phyloP scores from a whole-genome alignment of 2,888 invertebrate genomes.

The Coenonympha arcania region DNA sequence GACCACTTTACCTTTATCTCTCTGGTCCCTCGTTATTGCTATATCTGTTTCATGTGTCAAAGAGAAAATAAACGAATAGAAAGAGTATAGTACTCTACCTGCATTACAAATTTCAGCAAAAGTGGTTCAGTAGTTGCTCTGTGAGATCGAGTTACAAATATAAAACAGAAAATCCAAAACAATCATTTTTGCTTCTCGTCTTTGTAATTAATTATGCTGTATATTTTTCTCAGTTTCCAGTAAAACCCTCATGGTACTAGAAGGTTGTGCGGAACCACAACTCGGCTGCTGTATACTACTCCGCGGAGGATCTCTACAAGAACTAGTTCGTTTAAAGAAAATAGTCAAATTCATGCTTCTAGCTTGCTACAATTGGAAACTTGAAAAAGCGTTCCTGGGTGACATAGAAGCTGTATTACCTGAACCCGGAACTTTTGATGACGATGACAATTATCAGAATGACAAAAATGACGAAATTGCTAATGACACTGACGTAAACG shows the following conservation, averaged over 20 bases:
- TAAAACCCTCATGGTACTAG: slow-evolving; percentile 95
- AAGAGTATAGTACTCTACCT: too few relatives aligned
- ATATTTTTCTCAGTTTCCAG: slow-evolving; percentile 62
- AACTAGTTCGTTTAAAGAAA: slow-evolving; percentile 86
- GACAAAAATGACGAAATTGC: slow-evolving; percentile 15
- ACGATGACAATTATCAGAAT: slow-evolving; percentile 34
- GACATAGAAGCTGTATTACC: slow-evolving; percentile 80
- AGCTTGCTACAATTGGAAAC: slow-evolving; percentile 90
- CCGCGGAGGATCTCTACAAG: slow-evolving; percentile 81
- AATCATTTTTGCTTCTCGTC: too few relatives aligned
- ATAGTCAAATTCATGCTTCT: slow-evolving; percentile 87
- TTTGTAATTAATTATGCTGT: neutral
- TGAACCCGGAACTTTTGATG: slow-evolving; percentile 59
- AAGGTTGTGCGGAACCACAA: slow-evolving; percentile 87
- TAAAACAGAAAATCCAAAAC: too few relatives aligned
- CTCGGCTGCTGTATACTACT: slow-evolving; percentile 91
- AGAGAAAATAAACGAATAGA: too few relatives aligned
- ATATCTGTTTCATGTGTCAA: too few relatives aligned
- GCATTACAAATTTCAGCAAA: too few relatives aligned
- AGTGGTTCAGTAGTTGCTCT: too few relatives aligned
- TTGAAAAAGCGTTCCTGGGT: slow-evolving; percentile 93
- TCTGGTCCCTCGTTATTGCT: too few relatives aligned
- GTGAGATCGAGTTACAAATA: too few relatives aligned
- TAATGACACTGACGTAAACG: slow-evolving; percentile 15
- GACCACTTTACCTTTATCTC: too few relatives aligned